Evolutionary conservation across 2,797 vertebrate species (phyloP), one percentile per base, ranked within the genome.

Genomic region (Coregonus suidteri): DNA sequence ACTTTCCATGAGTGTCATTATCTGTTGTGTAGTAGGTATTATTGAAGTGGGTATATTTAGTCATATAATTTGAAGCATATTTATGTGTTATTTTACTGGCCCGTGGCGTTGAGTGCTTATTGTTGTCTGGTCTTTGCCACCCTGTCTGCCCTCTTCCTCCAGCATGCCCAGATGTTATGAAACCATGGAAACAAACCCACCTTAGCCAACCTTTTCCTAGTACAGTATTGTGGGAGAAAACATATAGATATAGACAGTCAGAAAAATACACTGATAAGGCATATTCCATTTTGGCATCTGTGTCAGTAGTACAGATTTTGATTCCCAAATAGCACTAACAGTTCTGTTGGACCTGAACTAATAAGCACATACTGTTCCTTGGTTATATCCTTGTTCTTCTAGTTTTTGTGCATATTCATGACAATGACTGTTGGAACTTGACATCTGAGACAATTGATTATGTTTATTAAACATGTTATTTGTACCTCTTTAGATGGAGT

Each of bases 101-200:
- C 16, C 15, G 1, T 30, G 25, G 25, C 41, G 9, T 47, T 47
- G 41, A 20, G 62, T 65, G 20, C 7, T 65, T 20, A 20, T 65
- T 20, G 62, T n/a, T 65, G 62, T 65, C 62, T 71, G 6, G 54
- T 66, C n/a, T 18, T 51, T 56, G 68, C 16, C 13, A 69, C 72
- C n/a, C 52, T 59, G 11, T 72, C 71, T 37, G 54, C 71, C 65
- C 25, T 25, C 25, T 25, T 25, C 25, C 25, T 47, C 74, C 41
- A 4, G 35, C 54, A 20, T 11, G 30, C 41, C 25, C 41, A 66
- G 25, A 77, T 64, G 69, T 30, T 62, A 7, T 34, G 67, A 79
- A 75, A 71, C 73, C 67, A 71, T 75, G 73, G 73, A 79, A 75
- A 71, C 65, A 5, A 34, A n/a, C 15, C 31, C 30, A 53, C 65